These are phyloP conservation scores for Pleuronectes platessa DNA, from an alignment of 2,113 vertebrate genomes.

Conservation along the genomic window DNA sequence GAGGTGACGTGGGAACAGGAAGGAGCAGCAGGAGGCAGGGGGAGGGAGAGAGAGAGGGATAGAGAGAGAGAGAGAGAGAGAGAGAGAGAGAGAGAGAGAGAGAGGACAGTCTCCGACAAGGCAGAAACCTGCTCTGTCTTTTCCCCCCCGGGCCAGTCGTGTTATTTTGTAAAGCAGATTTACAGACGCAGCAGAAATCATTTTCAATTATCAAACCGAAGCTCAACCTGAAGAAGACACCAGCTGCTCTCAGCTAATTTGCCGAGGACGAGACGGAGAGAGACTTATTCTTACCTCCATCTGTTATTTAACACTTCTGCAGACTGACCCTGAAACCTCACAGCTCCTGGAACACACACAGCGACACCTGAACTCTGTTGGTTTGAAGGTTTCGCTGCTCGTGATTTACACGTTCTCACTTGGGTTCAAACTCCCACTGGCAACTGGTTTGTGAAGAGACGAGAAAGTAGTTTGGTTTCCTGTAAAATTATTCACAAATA, in stretches of 20 bases:
- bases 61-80: too few relatives aligned
- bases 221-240: not conserved
- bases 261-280: not conserved
- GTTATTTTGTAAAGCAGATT: conserved; percentile 42
- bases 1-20: conserved; percentile 43
- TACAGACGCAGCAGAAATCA: conserved; percentile 12
- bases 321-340: conserved; percentile 2
- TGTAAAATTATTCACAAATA: too few relatives aligned
- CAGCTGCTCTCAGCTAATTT: conserved; percentile 14
- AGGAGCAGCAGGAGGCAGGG: conserved; percentile 34
- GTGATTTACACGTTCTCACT: conserved; percentile 9
- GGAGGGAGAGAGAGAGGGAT: too few relatives aligned
- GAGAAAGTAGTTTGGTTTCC: too few relatives aligned
- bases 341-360: not conserved
- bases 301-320: conserved; percentile 18
- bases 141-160: conserved; percentile 28
- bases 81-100: too few relatives aligned
- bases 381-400: conserved; percentile 19
- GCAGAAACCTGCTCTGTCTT: conserved; percentile 37
- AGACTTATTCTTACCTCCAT: not conserved
- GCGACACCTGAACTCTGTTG: not conserved
- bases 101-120: not conserved
- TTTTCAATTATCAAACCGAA: conserved; percentile 19
- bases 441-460: not conserved
- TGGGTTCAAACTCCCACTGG: not conserved